These are phyloP conservation scores for Phyllopteryx taeniolatus DNA, from an alignment of 2,113 vertebrate genomes.

Conservation along the genomic window DNA sequence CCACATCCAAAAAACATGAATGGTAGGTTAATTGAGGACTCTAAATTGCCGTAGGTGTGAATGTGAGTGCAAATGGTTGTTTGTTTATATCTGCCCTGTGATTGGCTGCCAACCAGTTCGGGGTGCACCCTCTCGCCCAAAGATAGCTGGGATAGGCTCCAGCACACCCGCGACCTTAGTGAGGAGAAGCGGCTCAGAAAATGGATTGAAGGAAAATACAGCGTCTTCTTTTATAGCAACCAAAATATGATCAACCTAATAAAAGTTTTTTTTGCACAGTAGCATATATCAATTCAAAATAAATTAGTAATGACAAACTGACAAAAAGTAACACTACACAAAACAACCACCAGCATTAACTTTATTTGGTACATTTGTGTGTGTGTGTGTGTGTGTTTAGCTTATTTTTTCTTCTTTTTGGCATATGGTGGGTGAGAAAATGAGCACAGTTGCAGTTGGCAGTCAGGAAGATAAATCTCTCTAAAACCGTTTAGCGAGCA, in stretches of 20 bases:
- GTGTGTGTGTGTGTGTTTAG: background rate
- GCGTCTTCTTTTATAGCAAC: background rate
- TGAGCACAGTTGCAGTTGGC: conserved; percentile 2
- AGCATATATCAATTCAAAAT: background rate
- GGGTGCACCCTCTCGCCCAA: too few relatives aligned
- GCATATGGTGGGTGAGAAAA: background rate
- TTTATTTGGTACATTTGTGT: background rate
- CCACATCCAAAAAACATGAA: too few relatives aligned
- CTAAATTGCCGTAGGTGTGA: too few relatives aligned
- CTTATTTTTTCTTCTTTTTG: background rate
- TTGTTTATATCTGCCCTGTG: too few relatives aligned
- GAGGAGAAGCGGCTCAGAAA: too few relatives aligned
- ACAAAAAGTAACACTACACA: background rate
- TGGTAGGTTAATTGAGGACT: too few relatives aligned
- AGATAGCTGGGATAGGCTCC: too few relatives aligned
- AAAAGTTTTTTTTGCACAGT: background rate
- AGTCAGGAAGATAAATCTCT: conserved; percentile 2
- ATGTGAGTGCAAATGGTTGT: too few relatives aligned
- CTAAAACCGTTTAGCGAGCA: background rate
- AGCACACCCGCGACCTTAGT: too few relatives aligned
- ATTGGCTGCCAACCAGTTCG: too few relatives aligned
- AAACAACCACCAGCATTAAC: background rate
- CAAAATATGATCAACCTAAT: background rate
- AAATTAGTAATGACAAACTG: background rate
- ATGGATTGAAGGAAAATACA: too few relatives aligned